Evolutionary conservation across 2,888 invertebrate species (phyloP).

Genomic region (Aplocera efformata): DNA sequence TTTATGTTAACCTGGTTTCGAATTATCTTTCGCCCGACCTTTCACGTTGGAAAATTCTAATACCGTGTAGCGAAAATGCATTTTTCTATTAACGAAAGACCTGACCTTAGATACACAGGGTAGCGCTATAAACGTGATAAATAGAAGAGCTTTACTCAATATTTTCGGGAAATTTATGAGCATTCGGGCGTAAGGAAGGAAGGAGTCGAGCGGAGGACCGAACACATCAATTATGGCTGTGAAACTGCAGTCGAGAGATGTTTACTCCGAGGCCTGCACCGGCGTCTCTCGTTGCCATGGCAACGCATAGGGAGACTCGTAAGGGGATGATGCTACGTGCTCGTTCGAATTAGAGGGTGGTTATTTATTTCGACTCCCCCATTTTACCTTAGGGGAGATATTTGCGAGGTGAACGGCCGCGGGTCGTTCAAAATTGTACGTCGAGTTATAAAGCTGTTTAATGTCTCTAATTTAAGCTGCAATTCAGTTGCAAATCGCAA

Average conservation of each 20-base stretch:
- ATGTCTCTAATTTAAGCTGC: slow-evolving; percentile 42
- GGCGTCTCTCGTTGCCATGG: slow-evolving; percentile 55
- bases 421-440: slow-evolving; percentile 34
- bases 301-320: slow-evolving; percentile 51
- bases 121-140: slow-evolving; percentile 60
- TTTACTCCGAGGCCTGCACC: slow-evolving; percentile 50
- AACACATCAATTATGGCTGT: slow-evolving; percentile 63
- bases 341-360: slow-evolving; percentile 67
- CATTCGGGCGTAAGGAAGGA: slow-evolving; percentile 46
- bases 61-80: slow-evolving; percentile 43
- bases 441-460: slow-evolving; percentile 34
- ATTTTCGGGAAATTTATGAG: slow-evolving; percentile 58
- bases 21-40: slow-evolving; percentile 21
- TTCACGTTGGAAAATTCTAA: slow-evolving; percentile 26
- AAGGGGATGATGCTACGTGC: slow-evolving; percentile 54
- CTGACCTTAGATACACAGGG: slow-evolving; percentile 52
- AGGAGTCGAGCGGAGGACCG: slow-evolving; percentile 45
- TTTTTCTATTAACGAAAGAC: slow-evolving; percentile 38
- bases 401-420: slow-evolving; percentile 74
- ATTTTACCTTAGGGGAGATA: slow-evolving; percentile 67
- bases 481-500: slow-evolving; percentile 42
- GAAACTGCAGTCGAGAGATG: slow-evolving; percentile 53
- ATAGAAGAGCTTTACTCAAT: slow-evolving; percentile 59
- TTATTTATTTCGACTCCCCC: slow-evolving; percentile 68
- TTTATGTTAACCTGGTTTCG: slow-evolving; percentile 21